Percentiles rank a stretch among this genome's conserved stretches.
These are phyloP conservation scores for Channa maculata DNA, from an alignment of 2,113 vertebrate species.

Conservation along the genomic window DNA sequence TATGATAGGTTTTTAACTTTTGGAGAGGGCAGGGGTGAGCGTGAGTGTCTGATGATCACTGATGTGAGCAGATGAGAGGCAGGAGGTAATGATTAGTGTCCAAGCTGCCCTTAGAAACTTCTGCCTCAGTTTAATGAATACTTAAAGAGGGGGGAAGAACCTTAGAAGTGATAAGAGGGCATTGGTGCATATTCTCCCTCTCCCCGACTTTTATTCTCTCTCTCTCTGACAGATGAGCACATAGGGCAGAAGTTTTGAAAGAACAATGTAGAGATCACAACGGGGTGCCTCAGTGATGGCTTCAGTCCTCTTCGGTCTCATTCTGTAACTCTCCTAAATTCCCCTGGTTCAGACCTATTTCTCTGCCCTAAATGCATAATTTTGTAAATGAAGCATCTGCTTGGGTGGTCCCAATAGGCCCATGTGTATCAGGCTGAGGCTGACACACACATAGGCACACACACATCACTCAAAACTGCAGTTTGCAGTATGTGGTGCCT, in stretches of 20 bases:
- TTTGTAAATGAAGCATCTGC: constrained; percentile 77
- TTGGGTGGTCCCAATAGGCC: constrained; percentile 69
- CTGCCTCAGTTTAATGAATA: constrained; percentile 50
- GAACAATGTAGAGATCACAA: constrained; percentile 27
- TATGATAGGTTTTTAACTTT: too few species aligned
- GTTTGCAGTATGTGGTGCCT: constrained; percentile 31
- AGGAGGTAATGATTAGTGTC: constrained; percentile 39
- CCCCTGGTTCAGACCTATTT: constrained; percentile 72
- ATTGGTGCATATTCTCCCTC: background rate
- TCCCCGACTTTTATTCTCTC: background rate
- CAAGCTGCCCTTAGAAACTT: constrained; percentile 28
- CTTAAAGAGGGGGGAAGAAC: constrained; percentile 29
- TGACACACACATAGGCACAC: constrained; percentile 36
- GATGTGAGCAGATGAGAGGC: constrained; percentile 28
- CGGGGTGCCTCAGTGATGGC: constrained; percentile 31
- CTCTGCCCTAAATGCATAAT: constrained; percentile 79
- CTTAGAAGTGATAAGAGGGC: constrained; percentile 13
- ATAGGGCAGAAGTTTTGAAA: constrained; percentile 23
- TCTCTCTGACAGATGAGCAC: constrained; percentile 12
- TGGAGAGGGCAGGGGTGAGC: background rate
- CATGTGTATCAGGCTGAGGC: constrained; percentile 41
- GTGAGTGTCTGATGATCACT: constrained; percentile 17
- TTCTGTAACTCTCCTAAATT: constrained; percentile 60
- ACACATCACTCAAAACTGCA: constrained; percentile 47
- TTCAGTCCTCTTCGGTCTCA: constrained; percentile 58